Evolutionary conservation across 2,888 invertebrate species (phyloP).

Genomic region (Cryptocheilus praepositus): DNA sequence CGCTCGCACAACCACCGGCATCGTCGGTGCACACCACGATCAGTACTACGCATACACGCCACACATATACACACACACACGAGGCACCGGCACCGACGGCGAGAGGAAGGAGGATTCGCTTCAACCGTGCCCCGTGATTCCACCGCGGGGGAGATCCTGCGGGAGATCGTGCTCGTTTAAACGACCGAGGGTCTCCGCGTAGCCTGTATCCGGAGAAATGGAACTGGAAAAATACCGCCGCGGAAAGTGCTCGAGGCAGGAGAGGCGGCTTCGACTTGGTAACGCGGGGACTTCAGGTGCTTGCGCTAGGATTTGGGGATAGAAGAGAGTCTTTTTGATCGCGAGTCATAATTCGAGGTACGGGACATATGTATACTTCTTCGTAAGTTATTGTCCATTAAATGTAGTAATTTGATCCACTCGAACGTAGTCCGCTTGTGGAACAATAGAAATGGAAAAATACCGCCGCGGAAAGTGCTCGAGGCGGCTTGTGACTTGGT

Average conservation of each 20-base stretch:
- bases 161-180: constrained; percentile 44
- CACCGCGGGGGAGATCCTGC: constrained; percentile 49
- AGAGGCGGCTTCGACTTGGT: constrained; percentile 11
- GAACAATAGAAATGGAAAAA: too few species aligned
- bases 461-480: too few species aligned
- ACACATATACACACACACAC: too few species aligned
- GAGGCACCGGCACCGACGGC: background rate
- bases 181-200: constrained; percentile 29
- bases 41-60: too few species aligned
- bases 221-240: constrained; percentile 17
- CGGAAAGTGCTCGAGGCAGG: background rate
- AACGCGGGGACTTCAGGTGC: constrained; percentile 7
- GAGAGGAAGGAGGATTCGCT: background rate
- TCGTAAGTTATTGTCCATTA: too few species aligned
- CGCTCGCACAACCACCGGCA: background rate
- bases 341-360: too few species aligned
- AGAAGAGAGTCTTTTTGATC: too few species aligned
- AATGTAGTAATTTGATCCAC: too few species aligned
- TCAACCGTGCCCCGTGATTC: constrained; percentile 30
- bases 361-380: too few species aligned
- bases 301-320: too few species aligned
- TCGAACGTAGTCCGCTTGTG: too few species aligned
- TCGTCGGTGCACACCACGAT: background rate
- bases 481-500: too few species aligned
- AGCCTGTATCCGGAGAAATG: background rate